Evolutionary conservation across 2,888 invertebrate species (phyloP).

Genomic region (Tryphoninae sp.): DNA sequence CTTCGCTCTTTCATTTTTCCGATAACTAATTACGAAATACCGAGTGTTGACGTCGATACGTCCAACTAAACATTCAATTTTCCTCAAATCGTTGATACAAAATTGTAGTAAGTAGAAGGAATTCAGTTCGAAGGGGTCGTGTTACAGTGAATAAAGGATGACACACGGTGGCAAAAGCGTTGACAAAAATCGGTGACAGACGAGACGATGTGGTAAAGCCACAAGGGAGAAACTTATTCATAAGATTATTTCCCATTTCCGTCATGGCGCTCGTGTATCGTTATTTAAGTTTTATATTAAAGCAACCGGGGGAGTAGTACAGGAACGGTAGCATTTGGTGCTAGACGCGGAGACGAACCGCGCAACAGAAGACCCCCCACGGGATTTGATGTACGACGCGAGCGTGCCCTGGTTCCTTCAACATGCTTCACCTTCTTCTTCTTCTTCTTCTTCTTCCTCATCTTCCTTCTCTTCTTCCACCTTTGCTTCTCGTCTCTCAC

Average conservation of each 20-base stretch:
- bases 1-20: constrained; percentile 19
- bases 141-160: constrained; percentile 14
- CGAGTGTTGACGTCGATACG: no score
- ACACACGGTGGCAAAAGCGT: neutral
- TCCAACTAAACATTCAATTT: no score
- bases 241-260: constrained; percentile 80
- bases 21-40: neutral
- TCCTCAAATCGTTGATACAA: neutral
- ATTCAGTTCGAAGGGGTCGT: neutral
- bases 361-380: constrained; percentile 51
- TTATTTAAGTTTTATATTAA: constrained; percentile 81
- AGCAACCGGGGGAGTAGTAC: constrained; percentile 64
- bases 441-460: constrained; percentile 32
- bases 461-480: constrained; percentile 28
- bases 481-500: constrained; percentile 47
- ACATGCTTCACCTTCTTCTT: constrained; percentile 57
- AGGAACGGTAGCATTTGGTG: constrained; percentile 68
- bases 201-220: constrained; percentile 42
- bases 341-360: constrained; percentile 48
- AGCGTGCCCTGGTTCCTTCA: constrained; percentile 79
- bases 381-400: constrained; percentile 79
- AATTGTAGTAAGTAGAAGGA: neutral
- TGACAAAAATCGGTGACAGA: constrained; percentile 31
- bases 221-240: constrained; percentile 73
- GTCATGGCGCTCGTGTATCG: constrained; percentile 79